Percentiles rank a stretch among this genome's conserved stretches.
phyloP scores from a whole-genome alignment of 1,140 invertebrate genomes.

The Pseudomyrmex dendroicus region DNA sequence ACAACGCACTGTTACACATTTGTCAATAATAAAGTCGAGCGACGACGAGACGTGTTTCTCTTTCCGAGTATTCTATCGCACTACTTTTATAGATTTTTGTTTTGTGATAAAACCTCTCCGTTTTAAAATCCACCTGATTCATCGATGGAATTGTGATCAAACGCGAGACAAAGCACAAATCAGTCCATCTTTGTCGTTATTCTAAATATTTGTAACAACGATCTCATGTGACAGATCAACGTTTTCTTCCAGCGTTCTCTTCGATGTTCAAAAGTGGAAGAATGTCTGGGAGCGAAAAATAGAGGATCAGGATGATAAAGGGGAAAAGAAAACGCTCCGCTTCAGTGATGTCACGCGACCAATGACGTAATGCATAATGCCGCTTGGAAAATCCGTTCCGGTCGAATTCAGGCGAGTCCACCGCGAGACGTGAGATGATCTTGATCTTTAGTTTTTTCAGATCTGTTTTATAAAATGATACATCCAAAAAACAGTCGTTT shows the following conservation, averaged over 20 bases:
- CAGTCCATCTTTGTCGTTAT: neutral
- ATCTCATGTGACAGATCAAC: neutral
- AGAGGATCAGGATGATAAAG: conserved; percentile 1
- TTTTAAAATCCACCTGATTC: neutral
- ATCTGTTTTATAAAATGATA: neutral
- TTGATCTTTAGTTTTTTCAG: neutral
- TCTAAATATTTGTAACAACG: neutral
- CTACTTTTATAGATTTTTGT: neutral
- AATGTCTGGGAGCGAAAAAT: neutral
- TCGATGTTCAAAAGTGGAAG: neutral
- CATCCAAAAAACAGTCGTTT: neutral
- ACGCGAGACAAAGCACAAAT: conserved; percentile 18
- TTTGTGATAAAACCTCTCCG: neutral
- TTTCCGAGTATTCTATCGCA: conserved; percentile 40
- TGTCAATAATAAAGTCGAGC: neutral
- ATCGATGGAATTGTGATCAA: neutral
- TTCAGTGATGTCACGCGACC: conserved; percentile 33
- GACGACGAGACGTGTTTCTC: too few species aligned
- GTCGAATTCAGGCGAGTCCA: conserved; percentile 65
- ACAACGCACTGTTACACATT: conserved; percentile 47
- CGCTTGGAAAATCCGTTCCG: conserved; percentile 45
- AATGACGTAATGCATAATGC: conserved; percentile 35
- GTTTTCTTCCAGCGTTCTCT: neutral
- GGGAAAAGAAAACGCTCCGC: conserved; percentile 20
- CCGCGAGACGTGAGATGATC: conserved; percentile 14